Evolutionary conservation across 2,113 vertebrate genomes (phyloP).

Genomic region (Natator depressus): DNA sequence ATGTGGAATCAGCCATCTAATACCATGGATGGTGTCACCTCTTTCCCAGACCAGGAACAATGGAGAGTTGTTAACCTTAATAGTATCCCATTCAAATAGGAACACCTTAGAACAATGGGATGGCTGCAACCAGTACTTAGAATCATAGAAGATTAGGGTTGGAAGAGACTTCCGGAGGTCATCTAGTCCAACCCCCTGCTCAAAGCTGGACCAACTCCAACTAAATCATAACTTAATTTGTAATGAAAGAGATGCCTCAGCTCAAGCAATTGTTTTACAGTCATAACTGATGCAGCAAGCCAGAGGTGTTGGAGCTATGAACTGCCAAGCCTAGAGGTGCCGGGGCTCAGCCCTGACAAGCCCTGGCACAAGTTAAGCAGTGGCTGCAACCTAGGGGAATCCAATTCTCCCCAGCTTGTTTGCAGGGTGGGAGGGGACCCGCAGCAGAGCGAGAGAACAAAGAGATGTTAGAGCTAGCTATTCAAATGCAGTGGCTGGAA

Average conservation of each 20-base stretch:
- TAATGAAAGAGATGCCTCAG: too few species aligned
- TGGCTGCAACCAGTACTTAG: fast-evolving
- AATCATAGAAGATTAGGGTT: too few species aligned
- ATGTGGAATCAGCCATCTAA: background rate
- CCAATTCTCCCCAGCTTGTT: fast-evolving
- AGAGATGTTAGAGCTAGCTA: fast-evolving
- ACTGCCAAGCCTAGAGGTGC: too few species aligned
- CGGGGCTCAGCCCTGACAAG: too few species aligned
- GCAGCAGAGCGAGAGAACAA: background rate
- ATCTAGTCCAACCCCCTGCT: too few species aligned
- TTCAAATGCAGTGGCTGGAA: background rate
- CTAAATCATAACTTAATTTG: too few species aligned
- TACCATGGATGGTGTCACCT: background rate
- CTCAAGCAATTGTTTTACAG: too few species aligned
- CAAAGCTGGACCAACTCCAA: too few species aligned
- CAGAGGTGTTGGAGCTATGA: too few species aligned
- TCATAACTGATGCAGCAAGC: too few species aligned
- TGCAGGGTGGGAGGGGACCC: background rate
- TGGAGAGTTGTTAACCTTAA: background rate
- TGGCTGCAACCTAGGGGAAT: fast-evolving
- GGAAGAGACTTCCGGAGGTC: too few species aligned
- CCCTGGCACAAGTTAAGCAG: too few species aligned
- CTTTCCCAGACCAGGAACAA: background rate
- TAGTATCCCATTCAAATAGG: background rate
- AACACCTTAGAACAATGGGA: background rate